Percentiles rank a stretch among this genome's conserved stretches.
phyloP scores from a whole-genome alignment of 2,113 vertebrate genomes.

The Mus spicilegus region DNA sequence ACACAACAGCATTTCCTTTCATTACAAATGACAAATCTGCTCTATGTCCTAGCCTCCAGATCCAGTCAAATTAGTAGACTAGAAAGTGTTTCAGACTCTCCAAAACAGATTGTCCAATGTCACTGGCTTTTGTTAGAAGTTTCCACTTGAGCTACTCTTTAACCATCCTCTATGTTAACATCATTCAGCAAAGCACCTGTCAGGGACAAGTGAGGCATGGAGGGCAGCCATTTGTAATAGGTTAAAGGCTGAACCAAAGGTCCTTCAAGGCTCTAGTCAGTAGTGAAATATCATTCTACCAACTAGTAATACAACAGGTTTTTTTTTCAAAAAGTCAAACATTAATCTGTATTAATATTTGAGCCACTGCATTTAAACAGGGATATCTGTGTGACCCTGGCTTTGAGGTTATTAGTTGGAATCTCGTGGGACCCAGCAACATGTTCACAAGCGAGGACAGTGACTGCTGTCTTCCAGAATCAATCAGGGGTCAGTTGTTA shows the following conservation, averaged over 20 bases:
- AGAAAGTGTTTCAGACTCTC: background rate
- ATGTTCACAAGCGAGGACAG: background rate
- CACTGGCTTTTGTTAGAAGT: background rate
- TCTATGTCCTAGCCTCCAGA: conserved; percentile 25
- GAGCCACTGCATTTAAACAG: background rate
- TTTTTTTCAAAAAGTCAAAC: conserved; percentile 20
- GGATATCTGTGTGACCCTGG: background rate
- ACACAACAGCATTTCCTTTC: background rate
- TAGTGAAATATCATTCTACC: background rate
- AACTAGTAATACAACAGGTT: background rate
- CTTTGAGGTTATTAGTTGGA: background rate
- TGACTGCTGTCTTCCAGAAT: background rate
- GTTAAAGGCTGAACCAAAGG: background rate
- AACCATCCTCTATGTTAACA: background rate
- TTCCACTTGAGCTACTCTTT: background rate
- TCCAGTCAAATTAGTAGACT: background rate
- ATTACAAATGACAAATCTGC: background rate
- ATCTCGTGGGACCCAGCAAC: background rate
- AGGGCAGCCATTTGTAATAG: background rate
- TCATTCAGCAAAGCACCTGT: background rate
- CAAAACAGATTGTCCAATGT: background rate
- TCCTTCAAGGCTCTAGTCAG: background rate
- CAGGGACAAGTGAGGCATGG: background rate
- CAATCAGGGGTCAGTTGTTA: background rate
- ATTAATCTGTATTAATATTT: background rate